Percentiles rank a stretch among this genome's conserved stretches.
Conservation (phyloP, 1,140 invertebrate species). For the Anastrepha ludens region DNA sequence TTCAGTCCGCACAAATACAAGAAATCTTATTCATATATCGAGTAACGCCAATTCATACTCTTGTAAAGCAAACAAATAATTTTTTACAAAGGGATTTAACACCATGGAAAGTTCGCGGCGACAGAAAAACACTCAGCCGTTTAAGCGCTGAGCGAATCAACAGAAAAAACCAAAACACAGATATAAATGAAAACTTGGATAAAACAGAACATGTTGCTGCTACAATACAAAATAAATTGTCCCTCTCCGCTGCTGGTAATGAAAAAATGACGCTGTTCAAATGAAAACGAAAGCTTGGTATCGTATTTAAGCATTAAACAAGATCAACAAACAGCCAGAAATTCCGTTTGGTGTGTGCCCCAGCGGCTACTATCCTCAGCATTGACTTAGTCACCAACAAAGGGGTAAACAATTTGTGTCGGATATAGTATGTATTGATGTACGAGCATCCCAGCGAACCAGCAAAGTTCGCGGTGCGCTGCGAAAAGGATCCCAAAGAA, state of each 20-base stretch:
- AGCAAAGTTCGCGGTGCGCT: too few relatives aligned
- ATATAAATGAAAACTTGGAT: too few relatives aligned
- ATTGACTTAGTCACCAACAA: neutral
- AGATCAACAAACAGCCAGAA: constrained; percentile 15
- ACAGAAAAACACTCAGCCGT: too few relatives aligned
- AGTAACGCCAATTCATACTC: neutral
- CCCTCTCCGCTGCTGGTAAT: neutral
- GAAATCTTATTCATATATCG: neutral
- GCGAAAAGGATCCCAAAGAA: too few relatives aligned
- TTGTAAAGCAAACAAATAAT: neutral
- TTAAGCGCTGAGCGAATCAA: too few relatives aligned
- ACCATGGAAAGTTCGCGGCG: too few relatives aligned
- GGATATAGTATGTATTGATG: neutral
- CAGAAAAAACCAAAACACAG: too few relatives aligned
- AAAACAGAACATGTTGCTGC: too few relatives aligned
- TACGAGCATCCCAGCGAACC: too few relatives aligned
- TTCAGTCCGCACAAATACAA: constrained; percentile 9
- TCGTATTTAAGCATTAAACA: constrained; percentile 39
- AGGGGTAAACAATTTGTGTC: constrained; percentile 2
- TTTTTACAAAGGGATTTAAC: neutral
- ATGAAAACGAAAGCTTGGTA: constrained; percentile 22
- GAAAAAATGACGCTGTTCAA: neutral
- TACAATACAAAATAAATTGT: too few relatives aligned
- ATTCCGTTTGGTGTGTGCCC: neutral
- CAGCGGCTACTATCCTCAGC: too few relatives aligned